Evolutionary conservation across 2,113 vertebrate genomes (phyloP).

Genomic region (Sciurus niger): DNA sequence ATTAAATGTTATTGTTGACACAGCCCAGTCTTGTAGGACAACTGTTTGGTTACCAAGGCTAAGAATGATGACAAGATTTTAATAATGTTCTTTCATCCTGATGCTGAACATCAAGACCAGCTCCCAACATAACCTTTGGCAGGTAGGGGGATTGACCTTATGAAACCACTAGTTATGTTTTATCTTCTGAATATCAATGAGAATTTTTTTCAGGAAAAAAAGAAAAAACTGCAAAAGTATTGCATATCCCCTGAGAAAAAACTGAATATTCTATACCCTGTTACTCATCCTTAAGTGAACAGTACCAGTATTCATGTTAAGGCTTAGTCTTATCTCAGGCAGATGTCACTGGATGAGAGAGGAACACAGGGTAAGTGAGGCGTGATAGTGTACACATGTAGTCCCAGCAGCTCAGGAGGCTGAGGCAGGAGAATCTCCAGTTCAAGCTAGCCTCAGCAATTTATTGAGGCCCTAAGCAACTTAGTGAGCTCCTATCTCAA

Average conservation of each 20-base stretch:
- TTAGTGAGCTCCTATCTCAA: no score
- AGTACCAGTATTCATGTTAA: no score
- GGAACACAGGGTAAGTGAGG: not conserved
- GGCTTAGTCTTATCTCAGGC: not conserved
- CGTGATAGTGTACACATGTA: no score
- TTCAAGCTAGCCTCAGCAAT: no score
- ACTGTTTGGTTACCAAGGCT: not conserved
- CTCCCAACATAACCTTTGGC: not conserved
- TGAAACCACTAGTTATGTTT: not conserved
- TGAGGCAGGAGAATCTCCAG: no score
- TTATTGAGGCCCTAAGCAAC: no score
- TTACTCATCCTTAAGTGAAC: not conserved
- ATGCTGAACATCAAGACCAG: not conserved
- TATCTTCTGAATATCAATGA: not conserved
- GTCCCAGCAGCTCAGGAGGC: no score
- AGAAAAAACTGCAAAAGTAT: not conserved
- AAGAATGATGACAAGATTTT: not conserved
- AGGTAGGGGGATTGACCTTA: not conserved
- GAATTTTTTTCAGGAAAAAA: not conserved
- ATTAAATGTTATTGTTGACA: not conserved
- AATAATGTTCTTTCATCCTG: not conserved
- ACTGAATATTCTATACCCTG: not conserved
- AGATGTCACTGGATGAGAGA: not conserved
- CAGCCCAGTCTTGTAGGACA: not conserved
- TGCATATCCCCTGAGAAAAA: not conserved